These are phyloP conservation scores for Acipenser oxyrinchus DNA, from an alignment of 2,797 vertebrate genomes.

Conservation along the genomic window DNA sequence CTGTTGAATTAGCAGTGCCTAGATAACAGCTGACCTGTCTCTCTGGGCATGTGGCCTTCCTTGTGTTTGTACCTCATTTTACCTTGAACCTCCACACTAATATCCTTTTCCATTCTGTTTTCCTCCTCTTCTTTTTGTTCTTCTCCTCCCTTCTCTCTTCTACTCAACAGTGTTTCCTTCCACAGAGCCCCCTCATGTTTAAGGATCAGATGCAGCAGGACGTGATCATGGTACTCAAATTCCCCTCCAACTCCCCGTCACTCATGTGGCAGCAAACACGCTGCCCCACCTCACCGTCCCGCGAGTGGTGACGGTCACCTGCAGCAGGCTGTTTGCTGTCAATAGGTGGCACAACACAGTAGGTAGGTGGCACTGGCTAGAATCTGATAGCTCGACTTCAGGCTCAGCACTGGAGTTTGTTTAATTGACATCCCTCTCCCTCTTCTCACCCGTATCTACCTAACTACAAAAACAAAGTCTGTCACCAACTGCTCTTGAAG, in stretches of 20 bases:
- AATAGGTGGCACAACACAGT: slow-evolving; percentile 97
- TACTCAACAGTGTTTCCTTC: slow-evolving; percentile 96
- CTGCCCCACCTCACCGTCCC: slow-evolving; percentile 84
- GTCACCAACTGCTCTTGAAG: no score
- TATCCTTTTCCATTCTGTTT: slow-evolving; percentile 48
- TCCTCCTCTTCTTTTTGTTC: slow-evolving; percentile 6
- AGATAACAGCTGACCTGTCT: slow-evolving; percentile 5
- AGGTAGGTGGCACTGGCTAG: slow-evolving; percentile 68
- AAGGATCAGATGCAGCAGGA: slow-evolving; percentile 99
- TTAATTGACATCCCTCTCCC: no score
- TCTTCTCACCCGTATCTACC: no score
- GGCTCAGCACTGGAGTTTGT: no score
- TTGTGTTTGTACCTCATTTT: slow-evolving; percentile 54
- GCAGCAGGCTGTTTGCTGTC: slow-evolving; percentile 88
- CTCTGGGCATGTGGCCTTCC: slow-evolving; percentile 45
- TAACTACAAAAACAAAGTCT: no score
- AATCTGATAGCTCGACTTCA: no score
- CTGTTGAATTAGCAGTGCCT: not conserved
- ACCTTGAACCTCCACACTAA: slow-evolving; percentile 65
- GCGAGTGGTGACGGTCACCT: slow-evolving; percentile 93
- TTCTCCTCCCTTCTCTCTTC: slow-evolving; percentile 42
- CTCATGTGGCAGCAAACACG: slow-evolving; percentile 90
- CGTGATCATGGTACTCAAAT: slow-evolving; percentile 98
- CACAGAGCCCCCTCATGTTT: slow-evolving; percentile 97
- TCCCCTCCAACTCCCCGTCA: slow-evolving; percentile 92